Conservation (phyloP, 2,797 vertebrate genomes). For the Hipposideros larvatus region DNA sequence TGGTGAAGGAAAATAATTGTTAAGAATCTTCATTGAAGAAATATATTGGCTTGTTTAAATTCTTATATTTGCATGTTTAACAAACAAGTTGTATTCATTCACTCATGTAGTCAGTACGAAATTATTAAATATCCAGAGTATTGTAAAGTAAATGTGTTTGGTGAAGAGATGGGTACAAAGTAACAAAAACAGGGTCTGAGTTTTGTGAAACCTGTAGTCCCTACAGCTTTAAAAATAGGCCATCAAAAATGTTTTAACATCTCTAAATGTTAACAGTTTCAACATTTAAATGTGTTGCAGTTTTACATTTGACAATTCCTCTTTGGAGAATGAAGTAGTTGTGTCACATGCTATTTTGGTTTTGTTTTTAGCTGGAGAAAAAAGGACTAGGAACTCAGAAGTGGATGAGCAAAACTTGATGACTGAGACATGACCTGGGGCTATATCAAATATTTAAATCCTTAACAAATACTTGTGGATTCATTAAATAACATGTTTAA, state of each 20-base stretch:
- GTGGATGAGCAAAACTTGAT: background rate
- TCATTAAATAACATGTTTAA: background rate
- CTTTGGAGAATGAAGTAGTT: background rate
- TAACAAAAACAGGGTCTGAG: background rate
- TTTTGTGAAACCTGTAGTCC: background rate
- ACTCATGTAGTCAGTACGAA: background rate
- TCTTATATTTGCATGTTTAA: background rate
- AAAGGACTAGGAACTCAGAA: background rate
- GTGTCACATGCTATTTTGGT: background rate
- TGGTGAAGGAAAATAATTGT: conserved; percentile 2
- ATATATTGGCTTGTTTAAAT: background rate
- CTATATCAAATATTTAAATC: background rate
- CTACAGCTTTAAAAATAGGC: background rate
- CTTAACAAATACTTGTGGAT: background rate
- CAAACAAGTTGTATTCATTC: background rate
- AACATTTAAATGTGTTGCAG: background rate
- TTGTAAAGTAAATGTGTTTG: background rate
- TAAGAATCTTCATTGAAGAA: conserved; percentile 32
- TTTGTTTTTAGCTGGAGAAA: conserved; percentile 42
- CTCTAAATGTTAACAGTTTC: background rate
- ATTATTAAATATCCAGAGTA: background rate
- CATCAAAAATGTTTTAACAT: background rate
- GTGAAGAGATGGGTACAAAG: background rate
- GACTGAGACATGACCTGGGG: background rate
- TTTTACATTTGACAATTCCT: background rate